Base-by-base conservation (phyloP, 1,140 invertebrate genomes). In the Glossosoma conforme region DNA sequence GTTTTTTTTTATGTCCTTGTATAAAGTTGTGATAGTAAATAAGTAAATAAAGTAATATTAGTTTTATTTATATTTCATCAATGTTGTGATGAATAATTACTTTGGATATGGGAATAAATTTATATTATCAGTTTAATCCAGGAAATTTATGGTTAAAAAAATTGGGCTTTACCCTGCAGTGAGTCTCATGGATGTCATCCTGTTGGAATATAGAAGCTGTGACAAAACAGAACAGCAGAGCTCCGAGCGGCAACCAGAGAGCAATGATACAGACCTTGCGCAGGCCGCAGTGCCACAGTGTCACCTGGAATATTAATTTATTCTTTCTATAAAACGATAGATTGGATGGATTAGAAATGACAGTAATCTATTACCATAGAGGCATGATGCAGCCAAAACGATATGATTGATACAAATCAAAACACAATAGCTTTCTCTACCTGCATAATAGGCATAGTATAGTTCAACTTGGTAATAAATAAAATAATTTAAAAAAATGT, bases 131-230 rank as follows among this genome's bases (percentile, higher is more conserved):
- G n/a, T n/a, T n/a, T n/a, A n/a, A n/a, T n/a, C n/a, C n/a, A n/a
- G n/a, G n/a, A n/a, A n/a, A n/a, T n/a, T n/a, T n/a, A n/a, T n/a
- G n/a, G n/a, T n/a, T n/a, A n/a, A n/a, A n/a, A n/a, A n/a, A n/a
- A n/a, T n/a, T n/a, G n/a, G n/a, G n/a, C n/a, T n/a, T n/a, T 78
- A 93, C 91, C 64, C 83, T 82, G 78, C 90, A 93, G 69, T 92
- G 87, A 51, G 91, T 93, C 78, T 92, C 89, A 65, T 93, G 91
- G 63, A 93, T 89, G 68, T 93, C 87, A 76, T 92, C 87, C 72
- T 85, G 83, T 69, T 91, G 88, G 70, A 91, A 93, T 65, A 91
- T 83, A 65, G 89, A 87, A 49, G 88, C 89, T 56, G 87, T 87
- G 57, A 89, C 70, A 65, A 93, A 89, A 74, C 90, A 94, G 66